Base-by-base conservation (phyloP, 2,888 invertebrate species). In the Carabus problematicus region DNA sequence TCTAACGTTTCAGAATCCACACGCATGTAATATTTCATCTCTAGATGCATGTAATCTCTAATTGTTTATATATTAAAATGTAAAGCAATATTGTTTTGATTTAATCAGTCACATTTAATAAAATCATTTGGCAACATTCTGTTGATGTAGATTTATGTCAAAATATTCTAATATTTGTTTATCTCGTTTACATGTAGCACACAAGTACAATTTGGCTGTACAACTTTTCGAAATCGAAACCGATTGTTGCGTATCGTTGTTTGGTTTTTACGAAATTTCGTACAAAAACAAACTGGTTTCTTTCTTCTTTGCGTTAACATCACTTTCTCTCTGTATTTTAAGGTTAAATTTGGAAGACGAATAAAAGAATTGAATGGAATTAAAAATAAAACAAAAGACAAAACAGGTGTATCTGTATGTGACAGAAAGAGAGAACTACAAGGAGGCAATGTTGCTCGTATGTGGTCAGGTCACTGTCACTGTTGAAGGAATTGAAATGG, bases 211-310 rank as follows among this genome's bases (percentile, higher is more conserved):
- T 4, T 11, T 45, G 7, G 45, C 11, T 45, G 11, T 45, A 8
- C 12, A 6, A 11, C 12, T n/a, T 3, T n/a, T 45, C 11, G 45
- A 11, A 52, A 52, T 52, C 18, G 12, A 12, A 52, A 9, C 16
- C 14, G 29, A 62, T 62, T 62, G 61, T 49, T 62, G 61, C 61
- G 49, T 49, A 62, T 45, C 61, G 49, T 49, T 62, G 61, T 62
- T 62, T 62, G 49, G 29, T 62, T 45, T 45, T 62, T 61, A 49
- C 61, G 61, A 62, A 47, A 62, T 45, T 11, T 45, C 12, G n/a
- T n/a, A 45, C 3, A 12, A 45, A 45, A 45, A 45, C 45, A 45
- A 14, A 45, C 45, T 45, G 6, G 14, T 45, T 45, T 45, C 45
- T 12, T 1, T 12, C 41, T 63, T 63, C 52, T 45, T 52, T 63